Percentiles rank a stretch among this genome's conserved stretches.
Evolutionary conservation across 2,888 invertebrate species (phyloP).

Genomic region (Crocallis elinguaria): DNA sequence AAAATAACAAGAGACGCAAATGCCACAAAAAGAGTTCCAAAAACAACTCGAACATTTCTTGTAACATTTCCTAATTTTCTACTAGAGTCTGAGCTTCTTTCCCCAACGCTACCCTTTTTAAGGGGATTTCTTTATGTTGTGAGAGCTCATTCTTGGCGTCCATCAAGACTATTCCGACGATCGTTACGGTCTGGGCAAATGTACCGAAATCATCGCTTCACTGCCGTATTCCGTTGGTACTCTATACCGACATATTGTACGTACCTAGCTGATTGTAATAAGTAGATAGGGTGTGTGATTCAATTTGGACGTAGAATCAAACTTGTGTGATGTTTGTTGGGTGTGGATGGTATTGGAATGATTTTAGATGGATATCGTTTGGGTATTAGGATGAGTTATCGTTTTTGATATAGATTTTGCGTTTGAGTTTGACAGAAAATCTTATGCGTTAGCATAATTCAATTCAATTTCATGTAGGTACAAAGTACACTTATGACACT

Average conservation of each 20-base stretch:
- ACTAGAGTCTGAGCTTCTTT: slow-evolving; percentile 52
- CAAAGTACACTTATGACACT: too few relatives aligned
- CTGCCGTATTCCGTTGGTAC: slow-evolving; percentile 62
- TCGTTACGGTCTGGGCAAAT: slow-evolving; percentile 87
- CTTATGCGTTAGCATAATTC: too few relatives aligned
- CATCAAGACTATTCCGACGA: slow-evolving; percentile 87
- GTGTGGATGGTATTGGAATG: neutral
- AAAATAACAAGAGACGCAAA: slow-evolving; percentile 20
- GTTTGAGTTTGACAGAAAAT: too few relatives aligned
- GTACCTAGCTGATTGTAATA: slow-evolving; percentile 65
- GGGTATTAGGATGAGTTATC: neutral
- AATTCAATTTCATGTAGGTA: too few relatives aligned
- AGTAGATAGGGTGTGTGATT: slow-evolving; percentile 63
- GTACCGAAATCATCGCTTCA: slow-evolving; percentile 85
- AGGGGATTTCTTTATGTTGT: slow-evolving; percentile 86
- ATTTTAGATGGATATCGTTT: slow-evolving; percentile 1
- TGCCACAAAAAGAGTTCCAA: slow-evolving; percentile 21
- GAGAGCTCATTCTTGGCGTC: slow-evolving; percentile 87
- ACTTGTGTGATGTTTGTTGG: slow-evolving; percentile 16
- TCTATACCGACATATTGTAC: slow-evolving; percentile 76
- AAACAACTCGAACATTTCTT: slow-evolving; percentile 37
- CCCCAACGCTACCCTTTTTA: slow-evolving; percentile 83
- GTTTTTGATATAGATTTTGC: too few relatives aligned
- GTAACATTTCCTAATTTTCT: slow-evolving; percentile 50
- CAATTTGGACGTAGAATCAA: slow-evolving; percentile 57